Conservation (phyloP, 92 coral and sea anemone genomes). For the Micromussa lordhowensis region DNA sequence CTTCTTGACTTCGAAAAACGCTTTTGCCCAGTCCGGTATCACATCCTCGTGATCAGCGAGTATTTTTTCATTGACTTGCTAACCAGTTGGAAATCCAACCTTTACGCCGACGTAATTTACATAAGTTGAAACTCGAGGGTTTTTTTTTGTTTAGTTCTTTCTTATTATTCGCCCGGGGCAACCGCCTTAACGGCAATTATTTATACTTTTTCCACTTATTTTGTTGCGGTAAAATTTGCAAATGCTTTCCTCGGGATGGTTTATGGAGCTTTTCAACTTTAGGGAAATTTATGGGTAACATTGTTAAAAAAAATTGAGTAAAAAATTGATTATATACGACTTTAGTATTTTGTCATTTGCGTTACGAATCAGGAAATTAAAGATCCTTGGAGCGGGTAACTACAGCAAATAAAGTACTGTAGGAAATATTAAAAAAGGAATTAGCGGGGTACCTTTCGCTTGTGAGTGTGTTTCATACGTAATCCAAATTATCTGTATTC, state of each 20-base stretch:
- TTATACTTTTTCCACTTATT: too few species aligned
- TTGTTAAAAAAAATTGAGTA: neutral
- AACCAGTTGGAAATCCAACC: conserved; percentile 1
- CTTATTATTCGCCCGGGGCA: conserved; percentile 11
- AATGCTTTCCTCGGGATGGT: neutral
- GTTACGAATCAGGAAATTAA: neutral
- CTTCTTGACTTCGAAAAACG: neutral
- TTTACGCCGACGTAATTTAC: conserved; percentile 21
- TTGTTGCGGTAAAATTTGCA: neutral
- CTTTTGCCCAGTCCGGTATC: neutral
- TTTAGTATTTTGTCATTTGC: neutral
- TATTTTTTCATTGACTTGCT: conserved; percentile 14
- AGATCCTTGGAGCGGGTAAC: neutral
- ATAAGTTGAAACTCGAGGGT: neutral
- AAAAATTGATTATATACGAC: too few species aligned
- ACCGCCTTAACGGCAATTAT: neutral
- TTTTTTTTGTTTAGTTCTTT: neutral
- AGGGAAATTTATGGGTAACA: neutral
- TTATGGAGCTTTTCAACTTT: neutral
- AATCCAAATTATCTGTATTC: neutral
- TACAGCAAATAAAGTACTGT: neutral
- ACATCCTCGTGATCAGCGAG: neutral
- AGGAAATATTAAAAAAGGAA: neutral
- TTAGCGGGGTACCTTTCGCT: neutral
- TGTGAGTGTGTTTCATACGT: neutral